Base-by-base conservation (phyloP, 2,797 vertebrate species). In the Mormyrus hasselquistii region DNA sequence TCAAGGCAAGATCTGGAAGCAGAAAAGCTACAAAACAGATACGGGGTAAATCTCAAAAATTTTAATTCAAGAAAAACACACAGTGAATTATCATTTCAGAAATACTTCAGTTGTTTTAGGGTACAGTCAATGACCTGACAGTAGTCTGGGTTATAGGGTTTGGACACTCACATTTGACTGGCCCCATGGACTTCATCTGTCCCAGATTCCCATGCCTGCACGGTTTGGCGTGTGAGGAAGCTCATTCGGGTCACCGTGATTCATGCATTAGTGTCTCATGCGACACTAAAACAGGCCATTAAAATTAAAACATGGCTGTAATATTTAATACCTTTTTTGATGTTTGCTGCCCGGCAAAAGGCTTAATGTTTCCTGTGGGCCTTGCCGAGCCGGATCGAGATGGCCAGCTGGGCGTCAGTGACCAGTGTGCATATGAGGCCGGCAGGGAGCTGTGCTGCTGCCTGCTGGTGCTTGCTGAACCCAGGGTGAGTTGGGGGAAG, bases 251-350 rank as follows among this genome's bases (percentile, higher is more conserved):
- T 92, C 88, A 92, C 69, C 91, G 90, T 95, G 93, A 94, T 93
- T 94, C 90, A 86, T 92, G 93, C 92, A 93, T 94, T 93, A 93
- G 91, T 93, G 94, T 94, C 92, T 93, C 90, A 92, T 94, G 93
- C 91, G 93, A 94, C 92, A 93, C 93, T 94, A 92, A 94, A 95
- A 94, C 93, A 94, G 93, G 92, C 94, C 92, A 91, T 76, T 95
- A 95, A 95, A 95, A 93, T 93, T 88, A 91, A 92, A 94, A 92
- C 90, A 91, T 91, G 91, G 92, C 92, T 89, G 49, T 94, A 93
- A 94, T 92, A 90, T 94, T 95, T 93, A 93, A 94, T 93, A 92
- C 90, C 90, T 92, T 94, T 93, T 90, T 88, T 92, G 88, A 82
- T 93, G 92, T 94, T 95, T 93, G 90, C 92, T 92, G 92, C 38